Evolutionary conservation across 2,888 invertebrate species (phyloP).

Genomic region (Himalopsyche anomala): DNA sequence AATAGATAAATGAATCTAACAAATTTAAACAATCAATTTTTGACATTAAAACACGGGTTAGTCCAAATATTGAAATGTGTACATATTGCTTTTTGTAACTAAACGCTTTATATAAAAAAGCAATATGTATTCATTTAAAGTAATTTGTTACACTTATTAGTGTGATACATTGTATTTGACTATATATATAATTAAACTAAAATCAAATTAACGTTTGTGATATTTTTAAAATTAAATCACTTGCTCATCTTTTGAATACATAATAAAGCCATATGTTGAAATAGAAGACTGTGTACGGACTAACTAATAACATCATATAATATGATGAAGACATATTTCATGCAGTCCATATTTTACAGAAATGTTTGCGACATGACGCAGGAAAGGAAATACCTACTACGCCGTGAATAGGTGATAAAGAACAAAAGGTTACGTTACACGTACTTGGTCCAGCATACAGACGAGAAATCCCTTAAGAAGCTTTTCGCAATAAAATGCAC

Average conservation of each 20-base stretch:
- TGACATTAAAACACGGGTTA: too few relatives aligned
- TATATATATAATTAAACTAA: too few relatives aligned
- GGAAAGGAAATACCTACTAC: background rate
- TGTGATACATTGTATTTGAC: too few relatives aligned
- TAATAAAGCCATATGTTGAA: background rate
- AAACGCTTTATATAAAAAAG: too few relatives aligned
- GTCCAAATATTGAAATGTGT: too few relatives aligned
- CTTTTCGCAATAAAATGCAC: slow-evolving; percentile 36
- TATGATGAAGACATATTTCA: slow-evolving; percentile 31
- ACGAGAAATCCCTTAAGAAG: slow-evolving; percentile 27
- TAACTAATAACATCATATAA: slow-evolving; percentile 19
- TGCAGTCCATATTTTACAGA: slow-evolving; percentile 31
- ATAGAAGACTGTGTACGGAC: background rate
- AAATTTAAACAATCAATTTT: too few relatives aligned
- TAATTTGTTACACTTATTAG: too few relatives aligned
- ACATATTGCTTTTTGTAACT: too few relatives aligned
- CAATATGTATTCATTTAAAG: too few relatives aligned
- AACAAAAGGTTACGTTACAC: slow-evolving; percentile 37
- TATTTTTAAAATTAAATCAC: too few relatives aligned
- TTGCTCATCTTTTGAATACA: background rate
- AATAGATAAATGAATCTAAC: too few relatives aligned
- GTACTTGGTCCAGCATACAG: background rate
- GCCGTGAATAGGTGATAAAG: slow-evolving; percentile 22
- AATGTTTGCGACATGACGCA: background rate
- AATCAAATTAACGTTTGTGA: too few relatives aligned